Conservation (phyloP, 2,888 invertebrate species). For the Ellobium chinense region DNA sequence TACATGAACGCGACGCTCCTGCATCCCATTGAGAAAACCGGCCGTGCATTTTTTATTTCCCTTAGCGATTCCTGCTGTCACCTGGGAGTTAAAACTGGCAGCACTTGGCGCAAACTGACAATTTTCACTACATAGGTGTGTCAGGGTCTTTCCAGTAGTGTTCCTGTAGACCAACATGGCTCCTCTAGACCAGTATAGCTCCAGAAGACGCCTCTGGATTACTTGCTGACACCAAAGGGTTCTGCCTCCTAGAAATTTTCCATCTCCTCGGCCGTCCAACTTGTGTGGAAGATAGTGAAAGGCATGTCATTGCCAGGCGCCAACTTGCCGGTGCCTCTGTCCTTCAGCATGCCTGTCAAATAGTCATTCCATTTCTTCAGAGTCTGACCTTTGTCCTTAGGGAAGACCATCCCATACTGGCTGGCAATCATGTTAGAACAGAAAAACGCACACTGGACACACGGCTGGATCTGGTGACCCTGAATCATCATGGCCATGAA, state of each 20-base stretch:
- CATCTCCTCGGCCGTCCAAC: not conserved
- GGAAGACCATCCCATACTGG: not conserved
- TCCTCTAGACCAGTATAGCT: too few relatives aligned
- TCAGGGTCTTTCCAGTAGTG: too few relatives aligned
- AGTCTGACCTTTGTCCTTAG: not conserved
- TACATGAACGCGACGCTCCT: too few relatives aligned
- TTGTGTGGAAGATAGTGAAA: constrained; percentile 20
- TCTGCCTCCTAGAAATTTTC: not conserved
- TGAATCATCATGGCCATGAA: constrained; percentile 40
- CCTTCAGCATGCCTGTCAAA: too few relatives aligned
- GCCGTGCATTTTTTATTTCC: too few relatives aligned
- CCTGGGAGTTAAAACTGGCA: too few relatives aligned
- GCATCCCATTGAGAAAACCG: too few relatives aligned
- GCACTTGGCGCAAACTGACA: too few relatives aligned
- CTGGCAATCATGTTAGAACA: not conserved
- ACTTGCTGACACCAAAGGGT: not conserved
- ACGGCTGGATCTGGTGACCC: constrained; percentile 3
- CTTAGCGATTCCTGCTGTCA: too few relatives aligned
- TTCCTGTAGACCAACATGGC: too few relatives aligned
- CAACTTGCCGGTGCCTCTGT: not conserved
- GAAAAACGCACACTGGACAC: constrained; percentile 19
- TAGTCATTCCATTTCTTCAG: not conserved
- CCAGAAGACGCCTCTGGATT: too few relatives aligned
- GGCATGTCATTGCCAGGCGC: not conserved
- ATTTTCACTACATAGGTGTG: too few relatives aligned